phyloP scores from a whole-genome alignment of 2,113 vertebrate genomes.

The Sander lucioperca region DNA sequence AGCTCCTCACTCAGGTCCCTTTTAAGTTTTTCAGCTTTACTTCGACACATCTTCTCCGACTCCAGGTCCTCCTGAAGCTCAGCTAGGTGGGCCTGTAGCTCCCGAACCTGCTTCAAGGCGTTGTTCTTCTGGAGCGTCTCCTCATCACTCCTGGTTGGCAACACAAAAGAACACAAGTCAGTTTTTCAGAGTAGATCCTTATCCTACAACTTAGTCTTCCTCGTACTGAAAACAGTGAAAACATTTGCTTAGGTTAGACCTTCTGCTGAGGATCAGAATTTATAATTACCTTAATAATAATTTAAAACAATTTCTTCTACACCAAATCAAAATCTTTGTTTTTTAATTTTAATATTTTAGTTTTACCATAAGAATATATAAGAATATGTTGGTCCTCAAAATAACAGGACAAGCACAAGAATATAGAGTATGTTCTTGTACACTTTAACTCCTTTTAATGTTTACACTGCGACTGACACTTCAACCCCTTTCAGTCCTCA shows the following conservation, averaged over 20 bases:
- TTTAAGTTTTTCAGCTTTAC: constrained; percentile 97
- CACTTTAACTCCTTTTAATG: too few relatives aligned
- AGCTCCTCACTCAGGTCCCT: constrained; percentile 96
- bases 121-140: constrained; percentile 95
- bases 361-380: not conserved
- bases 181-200: not conserved
- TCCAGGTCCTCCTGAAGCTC: constrained; percentile 98
- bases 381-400: not conserved
- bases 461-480: too few relatives aligned
- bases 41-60: constrained; percentile 92
- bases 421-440: not conserved
- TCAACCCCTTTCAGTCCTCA: not conserved
- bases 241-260: not conserved
- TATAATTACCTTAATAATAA: not conserved
- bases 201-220: not conserved
- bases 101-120: constrained; percentile 91
- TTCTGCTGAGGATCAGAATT: not conserved
- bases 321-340: not conserved
- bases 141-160: constrained; percentile 89
- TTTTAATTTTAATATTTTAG: not conserved
- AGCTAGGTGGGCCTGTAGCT: constrained; percentile 94
- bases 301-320: not conserved
- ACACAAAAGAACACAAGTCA: not conserved
- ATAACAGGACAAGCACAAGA: not conserved
- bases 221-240: not conserved